These are phyloP conservation scores for Pangasius mekongensis DNA, from an alignment of 2,797 vertebrate genomes.

Conservation along the genomic window DNA sequence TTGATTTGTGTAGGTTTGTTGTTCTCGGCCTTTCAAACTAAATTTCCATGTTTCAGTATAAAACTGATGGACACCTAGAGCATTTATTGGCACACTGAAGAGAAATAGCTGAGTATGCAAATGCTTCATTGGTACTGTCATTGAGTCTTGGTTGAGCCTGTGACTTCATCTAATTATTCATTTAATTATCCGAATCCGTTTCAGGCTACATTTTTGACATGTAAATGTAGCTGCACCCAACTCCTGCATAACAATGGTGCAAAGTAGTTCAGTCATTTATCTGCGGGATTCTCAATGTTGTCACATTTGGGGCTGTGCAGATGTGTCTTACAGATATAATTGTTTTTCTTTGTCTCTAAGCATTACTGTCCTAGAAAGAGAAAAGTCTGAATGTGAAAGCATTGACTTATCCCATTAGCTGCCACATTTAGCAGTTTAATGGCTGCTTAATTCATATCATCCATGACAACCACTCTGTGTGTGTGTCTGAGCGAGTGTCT, in stretches of 20 bases:
- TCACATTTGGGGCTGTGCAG: conserved; percentile 10
- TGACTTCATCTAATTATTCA: conserved; percentile 34
- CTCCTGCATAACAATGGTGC: not conserved
- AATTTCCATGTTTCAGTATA: not conserved
- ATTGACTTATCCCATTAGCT: conserved; percentile 75
- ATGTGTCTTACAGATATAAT: conserved; percentile 69
- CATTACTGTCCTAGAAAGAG: conserved; percentile 61
- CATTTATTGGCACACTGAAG: not conserved
- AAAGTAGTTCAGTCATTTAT: conserved; percentile 17
- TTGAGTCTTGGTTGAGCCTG: conserved; percentile 2
- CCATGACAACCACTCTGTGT: conserved; percentile 16
- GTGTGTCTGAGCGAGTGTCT: not conserved
- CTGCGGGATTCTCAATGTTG: conserved; percentile 5
- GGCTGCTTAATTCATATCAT: conserved; percentile 57
- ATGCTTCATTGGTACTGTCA: not conserved
- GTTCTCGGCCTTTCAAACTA: not conserved
- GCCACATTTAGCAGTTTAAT: conserved; percentile 67
- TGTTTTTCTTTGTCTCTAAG: conserved; percentile 52
- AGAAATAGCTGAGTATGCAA: conserved; percentile 10
- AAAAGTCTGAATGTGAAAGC: conserved; percentile 66
- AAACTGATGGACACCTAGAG: not conserved
- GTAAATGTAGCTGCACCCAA: not conserved
- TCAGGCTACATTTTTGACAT: not conserved
- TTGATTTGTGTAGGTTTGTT: conserved; percentile 7
- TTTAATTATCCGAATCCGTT: conserved; percentile 17